A percentile compares a stretch with the other conserved stretches of the same genome.
Evolutionary conservation across 2,797 vertebrate species (phyloP).

Genomic region (Anguilla pacifica): DNA sequence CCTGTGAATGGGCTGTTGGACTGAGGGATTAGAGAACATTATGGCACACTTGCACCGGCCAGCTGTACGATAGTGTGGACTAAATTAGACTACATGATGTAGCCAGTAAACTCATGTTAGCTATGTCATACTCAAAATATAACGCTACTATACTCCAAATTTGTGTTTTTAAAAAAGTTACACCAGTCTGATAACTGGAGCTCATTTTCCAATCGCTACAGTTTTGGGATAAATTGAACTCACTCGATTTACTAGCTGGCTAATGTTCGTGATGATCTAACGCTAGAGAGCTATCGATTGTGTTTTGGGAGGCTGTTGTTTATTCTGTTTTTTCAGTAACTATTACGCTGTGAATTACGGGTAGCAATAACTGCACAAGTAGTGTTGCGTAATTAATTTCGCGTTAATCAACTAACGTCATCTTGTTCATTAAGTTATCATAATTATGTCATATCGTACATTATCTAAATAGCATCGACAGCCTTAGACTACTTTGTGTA

Average conservation of each 20-base stretch:
- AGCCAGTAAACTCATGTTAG: not conserved
- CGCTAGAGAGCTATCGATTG: not conserved
- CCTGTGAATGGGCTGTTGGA: not conserved
- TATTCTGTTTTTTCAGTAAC: not conserved
- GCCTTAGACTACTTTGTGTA: not conserved
- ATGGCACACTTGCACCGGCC: not conserved
- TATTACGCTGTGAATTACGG: not conserved
- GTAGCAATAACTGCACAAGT: not conserved
- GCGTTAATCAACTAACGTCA: not conserved
- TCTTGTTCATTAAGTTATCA: not conserved
- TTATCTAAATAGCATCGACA: not conserved
- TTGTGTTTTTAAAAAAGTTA: not conserved
- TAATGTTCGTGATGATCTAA: not conserved
- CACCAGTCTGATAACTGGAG: not conserved
- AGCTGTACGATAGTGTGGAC: not conserved
- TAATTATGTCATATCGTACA: not conserved
- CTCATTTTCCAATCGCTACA: not conserved
- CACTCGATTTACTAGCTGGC: not conserved
- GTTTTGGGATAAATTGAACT: not conserved
- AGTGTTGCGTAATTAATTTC: not conserved
- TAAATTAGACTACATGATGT: not conserved
- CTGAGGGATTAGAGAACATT: not conserved
- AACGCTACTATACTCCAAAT: not conserved
- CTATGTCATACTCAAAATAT: not conserved
- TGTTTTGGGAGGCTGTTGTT: not conserved